Evolutionary conservation across 2,888 invertebrate genomes (phyloP).

Genomic region (Stictocephala bisonia): DNA sequence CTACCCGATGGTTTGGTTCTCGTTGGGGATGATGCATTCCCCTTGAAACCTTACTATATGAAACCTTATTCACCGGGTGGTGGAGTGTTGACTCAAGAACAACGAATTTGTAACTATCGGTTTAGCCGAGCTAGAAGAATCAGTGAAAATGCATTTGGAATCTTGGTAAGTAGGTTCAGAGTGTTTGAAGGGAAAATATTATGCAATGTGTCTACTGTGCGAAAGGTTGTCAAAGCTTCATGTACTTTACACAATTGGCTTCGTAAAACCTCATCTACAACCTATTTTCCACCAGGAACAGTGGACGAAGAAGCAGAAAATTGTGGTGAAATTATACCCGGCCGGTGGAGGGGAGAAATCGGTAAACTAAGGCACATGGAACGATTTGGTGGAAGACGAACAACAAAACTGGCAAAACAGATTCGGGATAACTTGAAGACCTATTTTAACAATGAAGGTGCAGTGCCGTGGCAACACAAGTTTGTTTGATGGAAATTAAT

Average conservation of each 20-base stretch:
- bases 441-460: slow-evolving; percentile 36
- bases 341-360: neutral
- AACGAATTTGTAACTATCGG: slow-evolving; percentile 53
- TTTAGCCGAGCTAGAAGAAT: slow-evolving; percentile 52
- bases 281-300: slow-evolving; percentile 17
- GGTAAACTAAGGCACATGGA: neutral
- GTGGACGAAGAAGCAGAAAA: neutral
- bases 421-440: slow-evolving; percentile 7
- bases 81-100: neutral
- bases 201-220: neutral
- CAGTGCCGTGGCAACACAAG: slow-evolving; percentile 32
- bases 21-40: slow-evolving; percentile 54
- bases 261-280: neutral
- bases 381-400: neutral
- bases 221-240: slow-evolving; percentile 7
- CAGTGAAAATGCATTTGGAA: slow-evolving; percentile 53
- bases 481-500: too few relatives aligned
- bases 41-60: slow-evolving; percentile 49
- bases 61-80: slow-evolving; percentile 50
- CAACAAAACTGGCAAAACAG: slow-evolving; percentile 28
- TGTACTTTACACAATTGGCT: slow-evolving; percentile 21
- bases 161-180: slow-evolving; percentile 51
- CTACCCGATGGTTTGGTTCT: slow-evolving; percentile 46
- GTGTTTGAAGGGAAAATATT: slow-evolving; percentile 48
- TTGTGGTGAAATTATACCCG: slow-evolving; percentile 21